Evolutionary conservation across 2,888 invertebrate species (phyloP), one percentile per base, ranked within the genome.

Genomic region (Microplitis manilae): DNA sequence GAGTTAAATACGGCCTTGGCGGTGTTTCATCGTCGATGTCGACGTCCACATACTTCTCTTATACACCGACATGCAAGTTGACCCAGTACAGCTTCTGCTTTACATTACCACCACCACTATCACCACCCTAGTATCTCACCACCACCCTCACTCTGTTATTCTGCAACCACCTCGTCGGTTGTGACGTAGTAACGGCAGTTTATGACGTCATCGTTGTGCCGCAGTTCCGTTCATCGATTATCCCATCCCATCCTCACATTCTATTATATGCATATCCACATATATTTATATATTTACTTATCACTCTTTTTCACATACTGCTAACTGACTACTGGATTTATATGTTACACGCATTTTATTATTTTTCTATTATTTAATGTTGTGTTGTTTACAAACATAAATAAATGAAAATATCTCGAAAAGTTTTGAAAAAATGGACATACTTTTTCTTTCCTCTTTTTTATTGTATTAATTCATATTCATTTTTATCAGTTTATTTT

Each of bases 211-310:
- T 85, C 78, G 87, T 85, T 86, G 84, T 88, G 87, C 88, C 88
- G 88, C 88, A 88, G 88, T 89, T 88, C 88, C 88, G 88, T 83
- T 86, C 83, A 88, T 88, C 87, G 88, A 89, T 88, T 85, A 83
- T 72, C 67, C 75, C 77, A 77, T 69, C 79, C 74, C 77, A 60
- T 77, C 59, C 30, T 65, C 20, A 17, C 62, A 62, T 50, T 50
- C 50, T 50, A 50, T 50, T 50, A 50, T 50, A 20, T 68, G 17
- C 39, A 39, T 38, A 15, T 67, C n/a, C 6, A 20, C 6, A 20
- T 38, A 30, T 15, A 50, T 50, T 13, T 50, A 13, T 50, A 50
- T 50, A 50, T 50, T 50, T 50, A 50, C 50, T 50, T 62, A 62
- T 62, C 65, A 65, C 20, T 30, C 20, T 65, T 65, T 9, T 30